Conservation (phyloP, 2,797 vertebrate genomes). For the Pristis pectinata region DNA sequence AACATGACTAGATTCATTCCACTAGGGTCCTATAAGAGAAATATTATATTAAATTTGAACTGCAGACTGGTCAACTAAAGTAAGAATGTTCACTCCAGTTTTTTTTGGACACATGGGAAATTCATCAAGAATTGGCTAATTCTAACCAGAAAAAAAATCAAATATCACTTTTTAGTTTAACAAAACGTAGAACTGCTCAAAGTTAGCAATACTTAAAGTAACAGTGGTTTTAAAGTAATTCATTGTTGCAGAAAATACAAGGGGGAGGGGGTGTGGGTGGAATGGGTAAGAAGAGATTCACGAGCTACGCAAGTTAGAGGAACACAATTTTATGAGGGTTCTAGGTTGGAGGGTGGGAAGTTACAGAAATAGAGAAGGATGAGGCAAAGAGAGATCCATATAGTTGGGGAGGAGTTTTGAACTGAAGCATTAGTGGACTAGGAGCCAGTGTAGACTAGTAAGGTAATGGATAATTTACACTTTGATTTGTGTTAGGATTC, state of each 20-base stretch:
- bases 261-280: too few relatives aligned
- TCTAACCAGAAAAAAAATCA: background rate
- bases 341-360: background rate
- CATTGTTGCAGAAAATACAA: background rate
- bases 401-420: background rate
- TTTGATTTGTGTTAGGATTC: background rate
- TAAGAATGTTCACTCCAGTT: background rate
- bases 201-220: background rate
- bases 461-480: too few relatives aligned
- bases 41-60: background rate
- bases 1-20: constrained; percentile 95
- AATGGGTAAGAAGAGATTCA: background rate
- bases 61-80: background rate
- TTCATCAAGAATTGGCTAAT: too few relatives aligned
- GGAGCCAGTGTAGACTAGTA: background rate
- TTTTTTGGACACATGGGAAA: background rate
- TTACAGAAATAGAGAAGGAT: background rate
- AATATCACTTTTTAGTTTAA: background rate
- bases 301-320: background rate
- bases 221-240: background rate
- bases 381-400: background rate
- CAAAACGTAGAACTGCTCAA: background rate
- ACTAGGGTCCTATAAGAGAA: constrained; percentile 72
- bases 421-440: background rate
- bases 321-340: background rate